Percentiles rank a stretch among this genome's conserved stretches.
These are phyloP conservation scores for Sipha maydis DNA, from an alignment of 2,888 invertebrate genomes.

Conservation along the genomic window DNA sequence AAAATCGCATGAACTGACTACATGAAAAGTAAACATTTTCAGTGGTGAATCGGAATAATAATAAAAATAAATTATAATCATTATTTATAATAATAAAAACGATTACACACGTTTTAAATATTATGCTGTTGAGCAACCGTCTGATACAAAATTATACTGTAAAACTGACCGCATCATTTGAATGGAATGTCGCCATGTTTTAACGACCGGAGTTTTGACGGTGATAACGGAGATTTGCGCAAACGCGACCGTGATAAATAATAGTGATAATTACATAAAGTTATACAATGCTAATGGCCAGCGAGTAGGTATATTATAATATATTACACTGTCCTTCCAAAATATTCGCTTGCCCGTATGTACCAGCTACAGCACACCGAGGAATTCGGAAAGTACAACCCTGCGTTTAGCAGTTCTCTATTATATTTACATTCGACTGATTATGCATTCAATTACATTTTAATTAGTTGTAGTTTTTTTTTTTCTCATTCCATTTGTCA, in stretches of 20 bases:
- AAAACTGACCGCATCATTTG: constrained; percentile 21
- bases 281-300: constrained; percentile 12
- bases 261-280: not conserved
- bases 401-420: not conserved
- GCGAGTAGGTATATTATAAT: constrained; percentile 1
- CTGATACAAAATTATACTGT: not conserved
- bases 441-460: constrained; percentile 7
- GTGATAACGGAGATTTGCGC: constrained; percentile 15
- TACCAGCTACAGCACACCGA: not conserved
- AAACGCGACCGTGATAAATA: constrained; percentile 10
- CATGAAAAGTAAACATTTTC: not conserved
- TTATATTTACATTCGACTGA: not conserved
- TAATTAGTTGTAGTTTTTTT: constrained; percentile 17
- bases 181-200: constrained; percentile 32
- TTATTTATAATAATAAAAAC: not conserved
- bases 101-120: not conserved
- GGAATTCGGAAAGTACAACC: constrained; percentile 23
- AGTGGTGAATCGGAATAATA: not conserved
- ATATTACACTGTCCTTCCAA: constrained; percentile 30
- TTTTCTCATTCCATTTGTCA: constrained; percentile 5
- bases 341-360: constrained; percentile 20
- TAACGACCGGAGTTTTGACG: constrained; percentile 10
- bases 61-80: not conserved
- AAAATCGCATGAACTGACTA: too few species aligned
- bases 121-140: not conserved